phyloP scores from a whole-genome alignment of 2,113 vertebrate genomes.

The Ctenomys sociabilis region DNA sequence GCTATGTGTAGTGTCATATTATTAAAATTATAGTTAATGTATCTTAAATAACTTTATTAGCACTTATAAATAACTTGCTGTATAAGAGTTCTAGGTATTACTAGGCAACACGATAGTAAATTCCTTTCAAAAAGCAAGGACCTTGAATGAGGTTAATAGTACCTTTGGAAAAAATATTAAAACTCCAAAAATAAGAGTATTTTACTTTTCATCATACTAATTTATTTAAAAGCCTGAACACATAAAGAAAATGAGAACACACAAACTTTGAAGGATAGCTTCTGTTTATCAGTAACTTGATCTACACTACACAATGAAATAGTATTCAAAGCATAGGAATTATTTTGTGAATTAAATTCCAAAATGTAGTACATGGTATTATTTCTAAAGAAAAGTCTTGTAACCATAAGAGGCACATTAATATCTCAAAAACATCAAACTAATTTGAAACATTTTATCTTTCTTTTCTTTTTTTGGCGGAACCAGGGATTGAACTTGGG shows the following conservation, averaged over 20 bases:
- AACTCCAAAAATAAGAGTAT: conserved; percentile 10
- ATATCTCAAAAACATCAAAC: neutral
- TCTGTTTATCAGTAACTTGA: conserved; percentile 15
- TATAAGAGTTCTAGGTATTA: neutral
- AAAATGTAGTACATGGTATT: neutral
- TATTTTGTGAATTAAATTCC: neutral
- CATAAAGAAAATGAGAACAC: conserved; percentile 9
- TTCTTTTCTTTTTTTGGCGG: neutral
- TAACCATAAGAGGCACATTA: conserved; percentile 20
- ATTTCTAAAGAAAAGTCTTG: neutral
- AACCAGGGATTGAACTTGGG: too few species aligned
- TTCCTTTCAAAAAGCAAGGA: neutral
- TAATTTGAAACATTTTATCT: neutral
- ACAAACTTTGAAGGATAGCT: conserved; percentile 5
- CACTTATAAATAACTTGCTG: neutral
- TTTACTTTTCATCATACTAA: conserved; percentile 7
- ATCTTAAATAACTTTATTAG: neutral
- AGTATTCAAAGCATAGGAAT: neutral
- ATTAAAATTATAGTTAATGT: neutral
- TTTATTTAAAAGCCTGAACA: conserved; percentile 68
- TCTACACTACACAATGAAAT: neutral
- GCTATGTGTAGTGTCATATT: neutral
- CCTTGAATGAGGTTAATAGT: neutral
- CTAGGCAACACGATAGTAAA: neutral
- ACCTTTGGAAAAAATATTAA: neutral